Conservation (phyloP, 2,113 vertebrate species). For the Meleagris gallopavo region DNA sequence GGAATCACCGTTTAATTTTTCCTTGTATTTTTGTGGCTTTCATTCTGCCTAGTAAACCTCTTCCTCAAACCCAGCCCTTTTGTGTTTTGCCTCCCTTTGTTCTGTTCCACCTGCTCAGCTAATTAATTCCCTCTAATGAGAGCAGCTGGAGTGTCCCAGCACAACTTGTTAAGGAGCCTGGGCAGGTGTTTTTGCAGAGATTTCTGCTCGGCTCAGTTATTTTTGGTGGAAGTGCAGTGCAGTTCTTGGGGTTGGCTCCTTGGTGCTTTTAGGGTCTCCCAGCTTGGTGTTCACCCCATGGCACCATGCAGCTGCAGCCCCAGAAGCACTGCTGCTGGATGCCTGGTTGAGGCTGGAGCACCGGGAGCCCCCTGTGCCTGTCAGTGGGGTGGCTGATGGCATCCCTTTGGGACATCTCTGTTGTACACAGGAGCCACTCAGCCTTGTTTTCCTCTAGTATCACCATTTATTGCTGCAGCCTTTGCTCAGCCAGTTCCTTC, state of each 20-base stretch:
- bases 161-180: not conserved
- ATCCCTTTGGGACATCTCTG: not conserved
- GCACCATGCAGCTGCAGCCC: rapidly evolving
- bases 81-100: not conserved
- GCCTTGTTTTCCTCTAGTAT: not conserved
- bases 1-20: not conserved
- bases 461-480: not conserved
- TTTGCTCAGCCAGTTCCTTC: not conserved
- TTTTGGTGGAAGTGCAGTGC: not conserved
- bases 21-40: not conserved
- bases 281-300: not conserved
- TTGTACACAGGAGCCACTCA: not conserved
- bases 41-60: not conserved
- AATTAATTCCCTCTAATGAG: constrained; percentile 35
- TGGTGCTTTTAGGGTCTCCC: not conserved
- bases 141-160: not conserved
- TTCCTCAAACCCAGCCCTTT: not conserved
- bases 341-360: not conserved
- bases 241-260: not conserved
- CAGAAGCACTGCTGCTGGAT: not conserved
- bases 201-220: not conserved
- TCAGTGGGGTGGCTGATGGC: not conserved
- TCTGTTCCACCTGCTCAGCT: not conserved
- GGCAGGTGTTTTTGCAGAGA: not conserved
- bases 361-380: rapidly evolving